Evolutionary conservation across 2,888 invertebrate species (phyloP).

Genomic region (Dryocosmus kuriphilus): DNA sequence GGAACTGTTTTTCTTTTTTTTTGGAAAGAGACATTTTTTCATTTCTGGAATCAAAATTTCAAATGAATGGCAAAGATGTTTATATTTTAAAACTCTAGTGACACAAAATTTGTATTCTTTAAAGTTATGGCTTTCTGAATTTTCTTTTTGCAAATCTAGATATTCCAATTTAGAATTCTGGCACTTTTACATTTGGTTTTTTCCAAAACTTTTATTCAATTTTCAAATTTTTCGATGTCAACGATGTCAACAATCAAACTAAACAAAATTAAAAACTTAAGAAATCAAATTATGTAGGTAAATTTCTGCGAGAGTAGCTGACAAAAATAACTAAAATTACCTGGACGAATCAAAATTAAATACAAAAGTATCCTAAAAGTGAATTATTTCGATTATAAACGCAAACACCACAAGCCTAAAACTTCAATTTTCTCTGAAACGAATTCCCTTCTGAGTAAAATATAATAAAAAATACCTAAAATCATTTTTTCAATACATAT

Average conservation of each 20-base stretch:
- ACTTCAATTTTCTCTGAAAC: neutral
- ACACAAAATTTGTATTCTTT: neutral
- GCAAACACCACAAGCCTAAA: neutral
- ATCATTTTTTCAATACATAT: neutral
- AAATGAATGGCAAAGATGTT: neutral
- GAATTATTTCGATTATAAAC: neutral
- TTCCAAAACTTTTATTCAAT: too few species aligned
- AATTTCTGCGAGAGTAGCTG: too few species aligned
- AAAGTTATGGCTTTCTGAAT: too few species aligned
- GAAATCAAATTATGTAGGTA: too few species aligned
- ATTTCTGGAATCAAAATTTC: neutral
- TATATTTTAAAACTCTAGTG: neutral
- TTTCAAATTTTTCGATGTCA: too few species aligned
- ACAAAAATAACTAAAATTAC: too few species aligned
- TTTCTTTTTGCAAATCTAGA: too few species aligned
- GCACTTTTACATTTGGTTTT: too few species aligned
- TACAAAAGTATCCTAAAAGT: neutral
- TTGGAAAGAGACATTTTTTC: constrained; percentile 22
- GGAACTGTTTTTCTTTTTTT: constrained; percentile 73
- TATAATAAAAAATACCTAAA: neutral
- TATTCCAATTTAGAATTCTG: too few species aligned
- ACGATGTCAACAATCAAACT: too few species aligned
- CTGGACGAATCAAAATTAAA: too few species aligned
- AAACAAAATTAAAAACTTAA: too few species aligned
- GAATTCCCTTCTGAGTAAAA: neutral